Evolutionary conservation across 2,888 invertebrate genomes (phyloP).

Genomic region (Disparrhopalites patrizii): DNA sequence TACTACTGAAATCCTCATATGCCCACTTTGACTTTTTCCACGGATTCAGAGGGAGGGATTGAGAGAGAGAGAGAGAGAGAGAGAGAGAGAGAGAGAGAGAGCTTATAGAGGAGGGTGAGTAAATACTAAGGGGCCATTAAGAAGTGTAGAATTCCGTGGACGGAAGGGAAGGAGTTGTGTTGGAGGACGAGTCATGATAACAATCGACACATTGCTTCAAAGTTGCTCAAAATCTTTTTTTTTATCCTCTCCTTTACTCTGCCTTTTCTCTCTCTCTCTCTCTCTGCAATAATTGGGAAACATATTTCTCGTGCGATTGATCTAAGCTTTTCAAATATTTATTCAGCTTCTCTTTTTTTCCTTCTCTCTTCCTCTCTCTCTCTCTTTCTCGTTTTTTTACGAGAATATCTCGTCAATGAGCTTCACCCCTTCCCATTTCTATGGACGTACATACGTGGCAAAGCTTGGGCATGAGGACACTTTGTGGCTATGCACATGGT

Average conservation of each 20-base stretch:
- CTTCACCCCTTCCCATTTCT: too few species aligned
- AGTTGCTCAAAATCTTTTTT: constrained; percentile 34
- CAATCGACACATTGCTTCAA: constrained; percentile 36
- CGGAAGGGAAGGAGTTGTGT: constrained; percentile 11
- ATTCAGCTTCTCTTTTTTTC: background rate
- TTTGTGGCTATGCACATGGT: too few species aligned
- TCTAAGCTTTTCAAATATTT: constrained; percentile 6
- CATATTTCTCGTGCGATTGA: constrained; percentile 31
- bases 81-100: constrained; percentile 7
- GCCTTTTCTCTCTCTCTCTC: too few species aligned
- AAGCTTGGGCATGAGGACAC: too few species aligned
- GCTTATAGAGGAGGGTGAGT: too few species aligned
- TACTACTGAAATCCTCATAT: too few species aligned
- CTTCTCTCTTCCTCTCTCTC: background rate
- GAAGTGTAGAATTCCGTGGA: too few species aligned
- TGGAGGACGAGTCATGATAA: constrained; percentile 29
- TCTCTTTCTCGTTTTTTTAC: background rate
- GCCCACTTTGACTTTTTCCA: too few species aligned
- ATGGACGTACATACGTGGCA: too few species aligned
- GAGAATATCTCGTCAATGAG: too few species aligned
- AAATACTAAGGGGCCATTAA: background rate
- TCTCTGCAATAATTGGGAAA: constrained; percentile 35
- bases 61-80: constrained; percentile 4
- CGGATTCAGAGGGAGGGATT: too few species aligned
- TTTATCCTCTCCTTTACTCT: too few species aligned